Percentiles rank a stretch among this genome's conserved stretches.
These are phyloP conservation scores for Dynastes maya DNA, from an alignment of 2,888 invertebrate species.

Conservation along the genomic window DNA sequence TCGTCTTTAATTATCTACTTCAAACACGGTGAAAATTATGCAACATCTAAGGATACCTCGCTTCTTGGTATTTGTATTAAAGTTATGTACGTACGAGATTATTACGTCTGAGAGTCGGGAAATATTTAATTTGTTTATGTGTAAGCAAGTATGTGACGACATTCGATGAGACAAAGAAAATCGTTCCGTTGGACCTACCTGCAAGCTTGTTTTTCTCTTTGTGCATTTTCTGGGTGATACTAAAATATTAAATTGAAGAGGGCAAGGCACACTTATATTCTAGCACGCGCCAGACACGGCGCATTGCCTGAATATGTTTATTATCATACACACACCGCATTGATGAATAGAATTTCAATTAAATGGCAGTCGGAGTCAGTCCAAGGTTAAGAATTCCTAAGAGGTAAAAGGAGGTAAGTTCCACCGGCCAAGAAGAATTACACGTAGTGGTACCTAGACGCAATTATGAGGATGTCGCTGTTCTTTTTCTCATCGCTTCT, in stretches of 20 bases:
- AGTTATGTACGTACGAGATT: background rate
- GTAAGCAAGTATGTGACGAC: background rate
- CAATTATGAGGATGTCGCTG: conserved; percentile 43
- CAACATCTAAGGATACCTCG: conserved; percentile 1
- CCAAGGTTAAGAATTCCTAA: conserved; percentile 45
- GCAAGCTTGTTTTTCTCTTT: conserved; percentile 53
- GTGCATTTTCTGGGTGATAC: conserved; percentile 48
- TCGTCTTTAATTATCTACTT: conserved; percentile 9
- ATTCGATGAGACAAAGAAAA: conserved; percentile 32
- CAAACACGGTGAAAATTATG: conserved; percentile 5
- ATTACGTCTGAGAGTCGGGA: background rate
- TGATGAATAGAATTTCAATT: conserved; percentile 55
- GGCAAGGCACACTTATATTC: conserved; percentile 62
- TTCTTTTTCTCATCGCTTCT: conserved; percentile 31
- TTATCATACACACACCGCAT: conserved; percentile 53
- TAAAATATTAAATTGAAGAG: conserved; percentile 58
- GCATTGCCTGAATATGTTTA: conserved; percentile 64
- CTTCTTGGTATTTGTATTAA: conserved; percentile 3
- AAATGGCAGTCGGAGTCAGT: conserved; percentile 42
- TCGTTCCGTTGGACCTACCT: conserved; percentile 55
- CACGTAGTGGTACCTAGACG: conserved; percentile 33
- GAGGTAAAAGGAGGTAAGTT: conserved; percentile 42
- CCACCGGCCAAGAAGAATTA: conserved; percentile 37
- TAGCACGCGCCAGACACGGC: conserved; percentile 67
- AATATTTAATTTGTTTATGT: background rate